phyloP scores from a whole-genome alignment of 2,797 vertebrate species.

The Rousettus madagascariensis region DNA sequence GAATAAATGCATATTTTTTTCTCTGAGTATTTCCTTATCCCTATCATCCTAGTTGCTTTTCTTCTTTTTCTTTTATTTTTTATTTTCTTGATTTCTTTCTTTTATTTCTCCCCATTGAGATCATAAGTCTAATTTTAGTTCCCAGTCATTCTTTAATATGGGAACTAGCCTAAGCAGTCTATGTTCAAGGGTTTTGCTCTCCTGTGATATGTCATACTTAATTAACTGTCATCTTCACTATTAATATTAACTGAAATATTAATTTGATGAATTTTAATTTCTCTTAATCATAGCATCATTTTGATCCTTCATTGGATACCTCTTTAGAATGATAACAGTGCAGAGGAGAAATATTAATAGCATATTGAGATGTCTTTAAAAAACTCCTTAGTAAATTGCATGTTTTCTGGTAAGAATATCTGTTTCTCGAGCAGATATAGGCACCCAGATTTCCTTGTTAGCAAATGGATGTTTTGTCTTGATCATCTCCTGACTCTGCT shows the following conservation, averaged over 20 bases:
- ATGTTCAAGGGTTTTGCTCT: conserved; percentile 71
- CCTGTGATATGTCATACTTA: conserved; percentile 71
- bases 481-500: conserved; percentile 69
- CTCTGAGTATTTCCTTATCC: neutral
- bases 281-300: conserved; percentile 79
- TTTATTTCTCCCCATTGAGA: conserved; percentile 37
- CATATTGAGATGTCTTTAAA: conserved; percentile 35
- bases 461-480: conserved; percentile 68
- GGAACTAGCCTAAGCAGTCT: conserved; percentile 43
- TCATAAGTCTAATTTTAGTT: conserved; percentile 53
- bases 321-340: conserved; percentile 52
- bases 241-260: conserved; percentile 78
- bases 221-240: conserved; percentile 78
- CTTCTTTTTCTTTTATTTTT: conserved; percentile 66
- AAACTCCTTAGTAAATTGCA: conserved; percentile 56
- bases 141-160: conserved; percentile 61
- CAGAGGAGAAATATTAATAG: conserved; percentile 68
- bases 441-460: conserved; percentile 57
- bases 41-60: conserved; percentile 31
- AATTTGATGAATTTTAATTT: conserved; percentile 79
- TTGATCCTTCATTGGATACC: conserved; percentile 66
- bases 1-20: neutral
- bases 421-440: conserved; percentile 60
- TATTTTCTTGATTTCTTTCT: conserved; percentile 62
- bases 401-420: conserved; percentile 62